Base-by-base conservation (phyloP, 1,140 invertebrate species). In the Drosophila truncata region DNA sequence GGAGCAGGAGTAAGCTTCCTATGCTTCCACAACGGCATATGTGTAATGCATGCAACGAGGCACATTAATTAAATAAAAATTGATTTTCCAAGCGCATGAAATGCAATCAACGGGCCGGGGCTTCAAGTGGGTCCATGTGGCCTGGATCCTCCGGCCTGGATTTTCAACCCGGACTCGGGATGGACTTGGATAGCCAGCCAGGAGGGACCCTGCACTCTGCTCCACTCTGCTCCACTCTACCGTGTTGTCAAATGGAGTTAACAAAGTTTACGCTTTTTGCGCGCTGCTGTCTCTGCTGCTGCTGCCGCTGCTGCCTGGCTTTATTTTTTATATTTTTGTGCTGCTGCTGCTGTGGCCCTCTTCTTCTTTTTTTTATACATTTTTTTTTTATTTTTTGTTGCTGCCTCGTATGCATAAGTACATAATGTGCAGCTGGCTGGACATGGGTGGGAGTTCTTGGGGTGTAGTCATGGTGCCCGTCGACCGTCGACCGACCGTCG, bases 31-130 rank as follows among this genome's bases (percentile, higher is more conserved):
- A 11, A 11, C n/a, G 9, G 39, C 52, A 58, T 77, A 59, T 67
- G 47, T 65, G 73, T 77, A 80, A 76, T 84, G 62, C 80, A 82
- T 82, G 79, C 82, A 82, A 75, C 74, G 73, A 83, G 84, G 80
- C 84, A 84, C 81, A 88, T 88, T 87, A 87, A 87, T 87, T 87
- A 87, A 87, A 87, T 87, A 87, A 87, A 87, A 88, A 87, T 87
- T 87, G 84, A 87, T 87, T 87, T 86, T 87, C 75, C 84, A 87
- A 83, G 84, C 84, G 84, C 84, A 76, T 84, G 80, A 87, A 88
- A 87, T 87, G 72, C 84, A 87, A 87, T 87, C 84, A 87, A 84
- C 84, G 84, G 84, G 82, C 59, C 77, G 52, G 57, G 82, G 46
- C 84, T 83, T 66, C 80, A 87, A 87, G 84, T 88, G 75, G 80